phyloP scores from a whole-genome alignment of 1,140 invertebrate genomes.

The Diorhabda carinulata region DNA sequence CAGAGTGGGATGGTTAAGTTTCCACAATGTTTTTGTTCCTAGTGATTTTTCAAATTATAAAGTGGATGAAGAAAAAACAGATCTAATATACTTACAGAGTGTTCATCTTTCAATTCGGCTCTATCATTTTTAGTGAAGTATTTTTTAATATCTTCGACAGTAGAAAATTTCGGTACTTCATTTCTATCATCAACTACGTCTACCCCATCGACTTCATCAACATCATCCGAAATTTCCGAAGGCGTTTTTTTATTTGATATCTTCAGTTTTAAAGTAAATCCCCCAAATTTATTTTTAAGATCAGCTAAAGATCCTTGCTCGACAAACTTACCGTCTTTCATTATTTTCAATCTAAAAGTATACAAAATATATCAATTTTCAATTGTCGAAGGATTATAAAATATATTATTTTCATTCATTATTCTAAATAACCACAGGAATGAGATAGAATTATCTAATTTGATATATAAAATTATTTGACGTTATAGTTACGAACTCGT shows the following conservation, averaged over 20 bases:
- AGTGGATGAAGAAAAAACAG: too few relatives aligned
- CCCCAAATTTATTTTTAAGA: conserved; percentile 50
- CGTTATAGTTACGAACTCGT: too few relatives aligned
- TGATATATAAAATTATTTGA: too few relatives aligned
- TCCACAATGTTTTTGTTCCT: too few relatives aligned
- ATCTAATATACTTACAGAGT: conserved; percentile 23
- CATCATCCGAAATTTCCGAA: conserved; percentile 4
- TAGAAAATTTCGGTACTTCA: neutral
- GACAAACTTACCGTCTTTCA: conserved; percentile 71
- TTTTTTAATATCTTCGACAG: conserved; percentile 17
- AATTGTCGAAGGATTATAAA: neutral
- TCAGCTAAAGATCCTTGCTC: conserved; percentile 50
- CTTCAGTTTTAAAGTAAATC: conserved; percentile 51
- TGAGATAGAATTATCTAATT: too few relatives aligned
- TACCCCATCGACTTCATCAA: conserved; percentile 6
- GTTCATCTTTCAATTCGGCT: conserved; percentile 32
- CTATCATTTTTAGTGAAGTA: conserved; percentile 22
- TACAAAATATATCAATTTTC: neutral
- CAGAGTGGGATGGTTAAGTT: too few relatives aligned
- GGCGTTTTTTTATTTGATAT: conserved; percentile 5
- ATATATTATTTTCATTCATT: neutral
- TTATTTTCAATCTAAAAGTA: conserved; percentile 66
- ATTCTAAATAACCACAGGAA: too few relatives aligned
- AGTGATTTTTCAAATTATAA: too few relatives aligned
- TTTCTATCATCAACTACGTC: neutral